Evolutionary conservation across 2,797 vertebrate species (phyloP), one percentile per base, ranked within the genome.

Genomic region (Microtus californicus): DNA sequence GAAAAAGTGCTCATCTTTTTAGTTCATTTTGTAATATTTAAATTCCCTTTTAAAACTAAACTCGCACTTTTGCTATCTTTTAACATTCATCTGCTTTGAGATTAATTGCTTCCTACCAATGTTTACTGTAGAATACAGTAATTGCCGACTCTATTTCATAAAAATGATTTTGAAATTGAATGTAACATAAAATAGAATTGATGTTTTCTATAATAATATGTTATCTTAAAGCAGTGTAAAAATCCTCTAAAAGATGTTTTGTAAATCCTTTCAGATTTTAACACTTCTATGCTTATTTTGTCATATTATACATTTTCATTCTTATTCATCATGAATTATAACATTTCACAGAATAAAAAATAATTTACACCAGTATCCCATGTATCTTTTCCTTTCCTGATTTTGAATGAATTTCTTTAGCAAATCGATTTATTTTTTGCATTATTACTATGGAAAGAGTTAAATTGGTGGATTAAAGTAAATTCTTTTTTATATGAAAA

Each of bases 261-360:
- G 61, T 98, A 96, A 96, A 91, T 94, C 54, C 48, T 90, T 8
- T 27, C 91, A 27, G 71, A 65, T 95, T 97, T 97, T 96, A 96
- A 97, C 37, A 96, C 74, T 87, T 90, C 93, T 88, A 90, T 94
- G 48, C 48, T 80, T 97, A 93, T 97, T 97, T 96, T 96, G 65
- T 93, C 95, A 95, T 67, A 80, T 93, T 87, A 45, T 89, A 43
- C 51, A 81, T 92, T 96, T 96, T 95, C 89, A 96, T 95, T 87
- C 63, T 86, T 95, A 89, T 93, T 90, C 76, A 90, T 93, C 63
- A 77, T 91, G 45, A 95, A 91, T 93, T 93, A 89, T 94, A 69
- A 83, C 79, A 95, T 96, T 95, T 96, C 48, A 94, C 71, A 92
- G 12, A 97, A 97, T 97, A 97, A 97, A 97, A 83, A 95, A 74